Evolutionary conservation across 1,140 invertebrate species (phyloP), one percentile per base, ranked within the genome.

Genomic region (Daktulosphaira vitifoliae): DNA sequence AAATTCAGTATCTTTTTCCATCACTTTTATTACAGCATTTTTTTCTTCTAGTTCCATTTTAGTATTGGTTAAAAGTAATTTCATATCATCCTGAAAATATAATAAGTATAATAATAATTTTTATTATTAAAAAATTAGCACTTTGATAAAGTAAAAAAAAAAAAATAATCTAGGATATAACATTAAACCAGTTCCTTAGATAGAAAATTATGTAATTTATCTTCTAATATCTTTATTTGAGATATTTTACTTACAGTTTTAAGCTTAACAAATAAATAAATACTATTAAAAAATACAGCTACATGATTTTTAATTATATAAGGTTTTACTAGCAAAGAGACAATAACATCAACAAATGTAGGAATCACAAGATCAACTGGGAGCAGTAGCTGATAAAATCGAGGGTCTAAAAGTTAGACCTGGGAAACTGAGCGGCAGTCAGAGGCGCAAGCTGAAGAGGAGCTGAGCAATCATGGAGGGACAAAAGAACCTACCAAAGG

Each of bases 21-120:
- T 62, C 29, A 62, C 25, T 48, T 62, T 62, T 9, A 62, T 62
- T 22, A 62, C 13, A 48, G 56, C 42, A 33, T 20, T 48, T 62
- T 46, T 62, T 46, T 62, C 26, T 46, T 62, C 56, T 15, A 62
- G 20, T 13, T 62, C 42, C 11, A 62, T 29, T 22, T 62, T 62
- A 1, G 13, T 33, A 20, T 62, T 62, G 1, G 56, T 39, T 33
- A 62, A 33, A 29, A 16, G 6, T 9, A 25, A 62, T 22, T 48
- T 62, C 18, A 62, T 20, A 1, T 62, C 56, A 0, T 62, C 56
- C 56, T 62, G 46, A 33, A 39, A 15, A 62, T 18, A 44, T 29
- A 44, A 33, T 11, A 33, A 33, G 29, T 33, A 6, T 11, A 33
- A 11, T 33, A 33, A 33, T 11, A 33, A 33, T n/a, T n/a, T n/a